Conservation (phyloP, 2,888 invertebrate species). For the Panorpa germanica region DNA sequence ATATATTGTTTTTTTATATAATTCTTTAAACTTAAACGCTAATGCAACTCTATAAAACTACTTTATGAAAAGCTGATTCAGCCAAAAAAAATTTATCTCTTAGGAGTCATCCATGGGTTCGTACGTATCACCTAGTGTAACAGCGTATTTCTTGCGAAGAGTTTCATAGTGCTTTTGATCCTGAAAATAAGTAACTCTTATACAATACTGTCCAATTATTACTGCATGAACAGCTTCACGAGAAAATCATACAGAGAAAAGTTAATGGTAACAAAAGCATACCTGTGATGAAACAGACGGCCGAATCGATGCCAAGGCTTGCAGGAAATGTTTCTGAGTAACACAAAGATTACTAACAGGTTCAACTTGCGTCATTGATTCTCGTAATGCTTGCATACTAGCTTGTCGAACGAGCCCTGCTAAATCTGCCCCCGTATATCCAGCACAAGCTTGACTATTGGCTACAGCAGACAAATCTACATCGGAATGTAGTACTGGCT, state of each 20-base stretch:
- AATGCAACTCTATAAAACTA: no score
- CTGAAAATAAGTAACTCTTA: slow-evolving; percentile 19
- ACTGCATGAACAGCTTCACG: background rate
- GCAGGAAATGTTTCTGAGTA: slow-evolving; percentile 48
- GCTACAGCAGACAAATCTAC: slow-evolving; percentile 58
- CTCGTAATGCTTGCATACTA: slow-evolving; percentile 59
- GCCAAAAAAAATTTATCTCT: no score
- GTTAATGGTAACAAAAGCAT: slow-evolving; percentile 11
- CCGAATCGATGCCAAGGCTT: slow-evolving; percentile 58
- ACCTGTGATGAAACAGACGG: slow-evolving; percentile 73
- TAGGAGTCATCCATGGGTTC: no score
- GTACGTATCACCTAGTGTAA: no score
- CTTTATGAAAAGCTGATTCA: no score
- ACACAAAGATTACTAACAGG: slow-evolving; percentile 38
- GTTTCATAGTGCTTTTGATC: slow-evolving; percentile 63
- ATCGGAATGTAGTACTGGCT: slow-evolving; percentile 54
- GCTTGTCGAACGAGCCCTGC: slow-evolving; percentile 80
- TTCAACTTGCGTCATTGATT: slow-evolving; percentile 40
- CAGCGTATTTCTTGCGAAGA: slow-evolving; percentile 43
- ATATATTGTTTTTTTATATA: no score
- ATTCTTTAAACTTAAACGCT: no score
- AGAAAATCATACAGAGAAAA: slow-evolving; percentile 9
- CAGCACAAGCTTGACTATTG: no score
- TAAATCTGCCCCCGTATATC: slow-evolving; percentile 89
- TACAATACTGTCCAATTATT: background rate